These are phyloP conservation scores for Agrotis ipsilon DNA, from an alignment of 2,888 invertebrate genomes.

Conservation along the genomic window DNA sequence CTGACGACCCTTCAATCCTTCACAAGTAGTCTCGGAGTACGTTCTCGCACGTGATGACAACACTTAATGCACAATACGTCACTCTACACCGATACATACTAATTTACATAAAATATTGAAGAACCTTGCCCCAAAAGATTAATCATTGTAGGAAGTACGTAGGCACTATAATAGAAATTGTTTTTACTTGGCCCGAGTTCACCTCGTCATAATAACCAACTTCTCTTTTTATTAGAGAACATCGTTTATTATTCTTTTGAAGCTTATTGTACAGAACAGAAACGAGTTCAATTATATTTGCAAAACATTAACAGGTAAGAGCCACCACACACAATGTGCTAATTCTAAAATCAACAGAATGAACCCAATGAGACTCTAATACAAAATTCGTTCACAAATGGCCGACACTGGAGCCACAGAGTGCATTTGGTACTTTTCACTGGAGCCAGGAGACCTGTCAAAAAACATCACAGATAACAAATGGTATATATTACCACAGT, in stretches of 20 bases:
- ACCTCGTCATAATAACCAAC: conserved; percentile 70
- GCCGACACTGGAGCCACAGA: conserved; percentile 68
- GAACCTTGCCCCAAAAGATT: conserved; percentile 88
- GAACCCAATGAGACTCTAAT: conserved; percentile 34
- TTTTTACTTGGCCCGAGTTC: conserved; percentile 79
- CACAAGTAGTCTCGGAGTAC: conserved; percentile 71
- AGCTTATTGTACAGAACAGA: conserved; percentile 50
- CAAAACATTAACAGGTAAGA: conserved; percentile 50
- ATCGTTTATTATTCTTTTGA: conserved; percentile 62
- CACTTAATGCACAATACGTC: conserved; percentile 79
- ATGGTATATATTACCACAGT: background rate
- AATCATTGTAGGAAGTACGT: conserved; percentile 87
- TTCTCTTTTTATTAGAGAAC: conserved; percentile 50
- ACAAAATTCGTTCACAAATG: conserved; percentile 76
- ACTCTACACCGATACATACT: conserved; percentile 80
- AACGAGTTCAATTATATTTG: conserved; percentile 64
- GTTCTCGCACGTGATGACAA: conserved; percentile 80
- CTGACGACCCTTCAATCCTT: conserved; percentile 64
- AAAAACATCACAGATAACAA: conserved; percentile 57
- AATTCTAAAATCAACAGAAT: conserved; percentile 60
- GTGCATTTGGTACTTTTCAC: conserved; percentile 20
- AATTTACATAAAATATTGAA: conserved; percentile 86
- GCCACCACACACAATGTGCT: conserved; percentile 54
- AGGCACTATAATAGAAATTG: conserved; percentile 80
- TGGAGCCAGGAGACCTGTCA: conserved; percentile 70